phyloP scores from a whole-genome alignment of 92 coral and sea anemone genomes.

The Porites divaricata region DNA sequence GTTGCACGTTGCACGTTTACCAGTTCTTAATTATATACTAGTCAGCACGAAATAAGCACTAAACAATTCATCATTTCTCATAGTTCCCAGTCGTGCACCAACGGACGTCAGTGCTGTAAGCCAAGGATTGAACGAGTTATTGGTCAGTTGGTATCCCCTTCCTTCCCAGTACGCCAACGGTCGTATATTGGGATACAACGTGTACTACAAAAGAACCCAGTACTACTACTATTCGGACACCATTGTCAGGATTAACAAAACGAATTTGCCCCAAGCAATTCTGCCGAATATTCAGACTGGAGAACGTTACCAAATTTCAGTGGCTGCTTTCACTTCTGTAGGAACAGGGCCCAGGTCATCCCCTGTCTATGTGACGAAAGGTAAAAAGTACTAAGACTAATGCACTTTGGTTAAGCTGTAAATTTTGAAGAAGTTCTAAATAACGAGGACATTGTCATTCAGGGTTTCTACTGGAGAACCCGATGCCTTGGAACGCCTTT shows the following conservation, averaged over 20 bases:
- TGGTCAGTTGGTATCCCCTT: conserved; percentile 5
- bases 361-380: conserved; percentile 5
- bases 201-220: background rate
- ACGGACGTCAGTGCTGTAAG: background rate
- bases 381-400: background rate
- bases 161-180: conserved; percentile 13
- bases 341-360: conserved; percentile 25
- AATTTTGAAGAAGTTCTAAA: no score
- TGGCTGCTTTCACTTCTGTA: conserved; percentile 10
- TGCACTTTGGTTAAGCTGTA: background rate
- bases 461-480: no score
- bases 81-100: conserved; percentile 27
- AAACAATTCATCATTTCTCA: no score
- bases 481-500: no score
- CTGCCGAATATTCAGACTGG: conserved; percentile 5
- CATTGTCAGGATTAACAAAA: background rate
- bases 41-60: no score
- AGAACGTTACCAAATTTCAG: conserved; percentile 1
- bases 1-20: no score
- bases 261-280: background rate
- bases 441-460: no score
- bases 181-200: background rate
- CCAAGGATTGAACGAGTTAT: background rate
- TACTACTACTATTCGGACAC: conserved; percentile 8
- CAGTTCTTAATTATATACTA: no score